Conservation (phyloP, 2,113 vertebrate genomes). For the Prietella phreatophila region DNA sequence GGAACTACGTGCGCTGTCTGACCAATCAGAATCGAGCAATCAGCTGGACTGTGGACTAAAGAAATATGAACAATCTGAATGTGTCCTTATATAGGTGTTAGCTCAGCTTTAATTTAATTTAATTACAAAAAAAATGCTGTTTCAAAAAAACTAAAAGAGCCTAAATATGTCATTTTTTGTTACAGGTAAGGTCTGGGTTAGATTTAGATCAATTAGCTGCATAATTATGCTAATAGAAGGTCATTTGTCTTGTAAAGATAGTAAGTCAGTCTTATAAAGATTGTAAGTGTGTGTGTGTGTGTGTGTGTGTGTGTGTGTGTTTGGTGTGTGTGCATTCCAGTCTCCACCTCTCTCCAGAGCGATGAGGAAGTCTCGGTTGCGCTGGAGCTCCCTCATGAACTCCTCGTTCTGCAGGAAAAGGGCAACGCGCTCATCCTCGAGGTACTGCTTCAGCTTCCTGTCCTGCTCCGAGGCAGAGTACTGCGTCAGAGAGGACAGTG, state of each 20-base stretch:
- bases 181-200: too few species aligned
- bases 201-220: not conserved
- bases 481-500: slow-evolving; percentile 63
- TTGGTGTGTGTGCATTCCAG: not conserved
- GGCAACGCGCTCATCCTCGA: slow-evolving; percentile 93
- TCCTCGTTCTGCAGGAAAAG: slow-evolving; percentile 97
- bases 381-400: slow-evolving; percentile 96
- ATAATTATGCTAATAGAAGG: not conserved
- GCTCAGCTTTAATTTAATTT: not conserved
- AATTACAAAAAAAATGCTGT: too few species aligned
- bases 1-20: too few species aligned
- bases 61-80: too few species aligned
- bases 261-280: not conserved
- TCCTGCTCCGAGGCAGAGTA: slow-evolving; percentile 78
- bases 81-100: not conserved
- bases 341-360: slow-evolving; percentile 89
- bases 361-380: slow-evolving; percentile 91
- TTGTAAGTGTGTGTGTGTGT: not conserved
- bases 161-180: too few species aligned
- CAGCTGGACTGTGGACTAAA: too few species aligned
- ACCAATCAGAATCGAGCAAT: too few species aligned
- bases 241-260: not conserved
- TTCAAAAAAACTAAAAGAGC: too few species aligned
- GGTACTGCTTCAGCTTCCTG: slow-evolving; percentile 89
- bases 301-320: not conserved